Evolutionary conservation across 2,888 invertebrate genomes (phyloP), one percentile per base, ranked within the genome.

Genomic region (Perdita meconis): DNA sequence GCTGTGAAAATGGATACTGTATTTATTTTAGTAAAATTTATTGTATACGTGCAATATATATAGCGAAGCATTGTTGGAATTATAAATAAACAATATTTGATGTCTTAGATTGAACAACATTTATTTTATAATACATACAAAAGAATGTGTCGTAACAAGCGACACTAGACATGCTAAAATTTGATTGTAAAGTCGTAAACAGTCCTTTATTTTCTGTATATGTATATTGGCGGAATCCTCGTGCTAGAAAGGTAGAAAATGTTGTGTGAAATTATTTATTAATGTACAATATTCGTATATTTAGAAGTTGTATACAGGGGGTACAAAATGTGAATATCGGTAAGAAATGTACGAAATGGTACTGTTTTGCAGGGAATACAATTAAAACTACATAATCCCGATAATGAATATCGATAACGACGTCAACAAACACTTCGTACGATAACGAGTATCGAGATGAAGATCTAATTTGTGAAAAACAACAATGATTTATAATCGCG

Each of bases 1-100:
- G 2, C 22, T 19, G 24, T 73, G 71, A 73, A 80, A 78, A 81
- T 81, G 76, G 57, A 69, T 60, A 71, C 16, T 72, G 2, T 30
- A 78, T 82, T 80, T 84, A 79, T 76, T 53, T 44, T 51, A 56
- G 36, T 26, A 72, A 50, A 80, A 30, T 61, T 61, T 34, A 19
- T 47, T n/a, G 8, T 10, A 59, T 10, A 61, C 42, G n/a, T 30
- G 4, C 38, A 30, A 44, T 60, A 6, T 44, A 61, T 6, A 30
- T 30, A 4, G 34, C n/a, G 50, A 61, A 66, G 16, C 30, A 26
- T 40, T 19, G 12, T n/a, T 6, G 42, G 36, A 47, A 16, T 66
- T 38, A 42, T 53, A 44, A 60, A 34, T 76, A 65, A 56, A 34
- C 73, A 65, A 56, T 24, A 12, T 13, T 68, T 36, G 50, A 12